These are phyloP conservation scores for Sebastes taczanowskii DNA, from an alignment of 2,797 vertebrate species.

Conservation along the genomic window DNA sequence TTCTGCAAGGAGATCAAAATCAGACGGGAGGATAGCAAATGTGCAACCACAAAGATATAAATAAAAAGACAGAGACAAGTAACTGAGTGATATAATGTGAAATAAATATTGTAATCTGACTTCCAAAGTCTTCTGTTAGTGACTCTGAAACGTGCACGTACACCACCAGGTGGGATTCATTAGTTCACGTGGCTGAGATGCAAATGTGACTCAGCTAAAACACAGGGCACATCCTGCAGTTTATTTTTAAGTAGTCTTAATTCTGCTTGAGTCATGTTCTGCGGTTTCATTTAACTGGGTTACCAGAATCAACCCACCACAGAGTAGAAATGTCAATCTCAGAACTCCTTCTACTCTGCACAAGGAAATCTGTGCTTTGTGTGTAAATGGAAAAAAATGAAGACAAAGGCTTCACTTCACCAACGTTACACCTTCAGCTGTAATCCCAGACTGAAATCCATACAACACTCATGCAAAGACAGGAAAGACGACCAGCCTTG, in stretches of 20 bases:
- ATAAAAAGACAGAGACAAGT: not conserved
- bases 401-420: slow-evolving; percentile 45
- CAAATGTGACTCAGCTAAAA: slow-evolving; percentile 70
- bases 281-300: slow-evolving; percentile 66
- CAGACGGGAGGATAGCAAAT: not conserved
- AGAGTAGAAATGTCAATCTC: slow-evolving; percentile 50
- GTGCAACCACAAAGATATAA: not conserved
- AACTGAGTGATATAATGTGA: not conserved
- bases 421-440: slow-evolving; percentile 36
- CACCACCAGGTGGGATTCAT: slow-evolving; percentile 63
- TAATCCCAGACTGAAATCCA: slow-evolving; percentile 42
- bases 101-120: not conserved
- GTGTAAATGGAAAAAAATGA: slow-evolving; percentile 31
- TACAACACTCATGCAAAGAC: slow-evolving; percentile 37
- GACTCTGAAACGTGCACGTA: slow-evolving; percentile 11
- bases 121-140: not conserved
- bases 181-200: slow-evolving; percentile 35
- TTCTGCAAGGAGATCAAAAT: not conserved
- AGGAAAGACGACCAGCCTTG: slow-evolving; percentile 53
- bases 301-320: slow-evolving; percentile 61
- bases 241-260: slow-evolving; percentile 60
- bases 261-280: slow-evolving; percentile 66
- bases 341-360: slow-evolving; percentile 13
- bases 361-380: slow-evolving; percentile 8
- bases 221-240: slow-evolving; percentile 34